These are phyloP conservation scores for Podarcis lilfordi DNA, from an alignment of 2,797 vertebrate species.

Conservation along the genomic window DNA sequence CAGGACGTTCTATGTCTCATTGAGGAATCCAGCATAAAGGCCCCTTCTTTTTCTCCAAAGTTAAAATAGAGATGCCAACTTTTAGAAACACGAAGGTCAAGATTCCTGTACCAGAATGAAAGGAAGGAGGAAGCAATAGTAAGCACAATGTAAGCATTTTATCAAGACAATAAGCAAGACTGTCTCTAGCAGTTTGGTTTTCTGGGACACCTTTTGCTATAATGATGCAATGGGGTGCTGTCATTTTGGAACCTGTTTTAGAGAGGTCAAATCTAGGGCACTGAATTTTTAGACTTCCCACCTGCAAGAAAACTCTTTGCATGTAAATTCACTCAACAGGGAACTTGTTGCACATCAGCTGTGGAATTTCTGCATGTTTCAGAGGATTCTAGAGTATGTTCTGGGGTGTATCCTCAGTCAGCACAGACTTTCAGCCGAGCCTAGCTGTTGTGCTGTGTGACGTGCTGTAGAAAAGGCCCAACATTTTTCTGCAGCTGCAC, in stretches of 20 bases:
- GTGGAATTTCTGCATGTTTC: background rate
- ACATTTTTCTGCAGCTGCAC: background rate
- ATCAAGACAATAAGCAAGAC: background rate
- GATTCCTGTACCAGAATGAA: constrained; percentile 73
- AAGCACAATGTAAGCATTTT: background rate
- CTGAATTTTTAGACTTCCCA: background rate
- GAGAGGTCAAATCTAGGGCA: background rate
- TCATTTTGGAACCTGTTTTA: background rate
- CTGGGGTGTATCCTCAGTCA: background rate
- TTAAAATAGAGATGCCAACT: constrained; percentile 71
- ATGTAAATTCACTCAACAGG: background rate
- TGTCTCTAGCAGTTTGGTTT: background rate
- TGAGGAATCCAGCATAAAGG: constrained; percentile 79
- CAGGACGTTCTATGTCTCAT: constrained; percentile 74
- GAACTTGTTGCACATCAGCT: background rate
- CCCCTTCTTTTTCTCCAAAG: constrained; percentile 77
- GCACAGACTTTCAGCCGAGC: background rate
- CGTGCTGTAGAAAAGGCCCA: background rate
- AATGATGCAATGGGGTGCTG: background rate
- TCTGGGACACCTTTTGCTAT: background rate
- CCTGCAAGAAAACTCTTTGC: background rate
- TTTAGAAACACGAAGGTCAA: constrained; percentile 77
- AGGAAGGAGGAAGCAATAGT: constrained; percentile 50
- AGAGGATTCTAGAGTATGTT: background rate
- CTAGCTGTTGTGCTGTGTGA: background rate